Percentiles rank a stretch among this genome's conserved stretches.
Conservation (phyloP, 53 echinoderm and acorn worm genomes). For the Paracentrotus lividus region DNA sequence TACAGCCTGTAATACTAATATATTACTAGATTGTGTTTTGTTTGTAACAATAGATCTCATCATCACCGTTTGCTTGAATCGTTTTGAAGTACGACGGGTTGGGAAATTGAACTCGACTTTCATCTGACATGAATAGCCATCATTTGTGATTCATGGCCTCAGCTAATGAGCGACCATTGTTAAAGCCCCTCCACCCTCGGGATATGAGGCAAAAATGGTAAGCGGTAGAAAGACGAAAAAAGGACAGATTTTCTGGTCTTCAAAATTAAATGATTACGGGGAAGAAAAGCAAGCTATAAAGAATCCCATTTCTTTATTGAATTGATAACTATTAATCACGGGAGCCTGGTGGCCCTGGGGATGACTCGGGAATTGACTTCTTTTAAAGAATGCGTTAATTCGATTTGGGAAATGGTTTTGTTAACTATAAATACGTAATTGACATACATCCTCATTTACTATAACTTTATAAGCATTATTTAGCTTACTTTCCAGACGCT, state of each 20-base stretch:
- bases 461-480: neutral
- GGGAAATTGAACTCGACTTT: constrained; percentile 36
- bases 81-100: constrained; percentile 14
- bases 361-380: constrained; percentile 24
- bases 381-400: constrained; percentile 46
- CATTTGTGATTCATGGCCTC: constrained; percentile 30
- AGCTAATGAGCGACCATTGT: constrained; percentile 16
- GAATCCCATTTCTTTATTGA: constrained; percentile 29
- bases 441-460: constrained; percentile 3
- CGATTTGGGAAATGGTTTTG: constrained; percentile 56
- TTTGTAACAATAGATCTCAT: constrained; percentile 33
- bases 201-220: constrained; percentile 13
- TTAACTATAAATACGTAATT: constrained; percentile 45
- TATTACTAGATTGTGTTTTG: constrained; percentile 49
- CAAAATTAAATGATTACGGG: constrained; percentile 36
- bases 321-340: constrained; percentile 46
- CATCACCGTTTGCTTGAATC: constrained; percentile 27
- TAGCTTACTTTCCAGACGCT: neutral
- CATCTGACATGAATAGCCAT: constrained; percentile 31
- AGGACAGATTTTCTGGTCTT: constrained; percentile 33
- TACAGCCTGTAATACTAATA: constrained; percentile 42
- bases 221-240: neutral
- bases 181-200: neutral
- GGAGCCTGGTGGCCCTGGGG: neutral
- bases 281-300: constrained; percentile 7